Evolutionary conservation across 2,797 vertebrate genomes (phyloP).

Genomic region (Onychomys torridus): DNA sequence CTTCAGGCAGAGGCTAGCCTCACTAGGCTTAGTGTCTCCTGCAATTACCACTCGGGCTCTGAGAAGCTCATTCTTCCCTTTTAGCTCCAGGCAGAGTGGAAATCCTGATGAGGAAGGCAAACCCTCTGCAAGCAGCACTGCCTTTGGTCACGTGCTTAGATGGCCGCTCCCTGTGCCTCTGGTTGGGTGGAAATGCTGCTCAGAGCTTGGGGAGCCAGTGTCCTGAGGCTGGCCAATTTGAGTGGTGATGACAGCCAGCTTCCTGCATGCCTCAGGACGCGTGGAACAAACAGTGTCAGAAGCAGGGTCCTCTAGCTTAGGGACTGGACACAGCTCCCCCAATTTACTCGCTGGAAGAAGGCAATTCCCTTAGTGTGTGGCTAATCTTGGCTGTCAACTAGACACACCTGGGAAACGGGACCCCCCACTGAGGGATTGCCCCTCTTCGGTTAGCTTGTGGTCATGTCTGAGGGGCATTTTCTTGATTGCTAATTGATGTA

Average conservation of each 20-base stretch:
- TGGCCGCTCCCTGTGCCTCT: background rate
- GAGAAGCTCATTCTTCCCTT: conserved; percentile 34
- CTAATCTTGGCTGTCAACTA: background rate
- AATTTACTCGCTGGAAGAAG: background rate
- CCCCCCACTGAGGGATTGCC: too few relatives aligned
- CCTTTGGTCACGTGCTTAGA: background rate
- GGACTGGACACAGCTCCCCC: background rate
- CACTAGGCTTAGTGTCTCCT: conserved; percentile 77
- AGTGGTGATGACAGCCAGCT: background rate
- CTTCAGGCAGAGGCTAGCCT: conserved; percentile 82
- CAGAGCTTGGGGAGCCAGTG: background rate
- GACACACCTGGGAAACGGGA: background rate
- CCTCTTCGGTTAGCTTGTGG: background rate
- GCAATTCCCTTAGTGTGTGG: background rate
- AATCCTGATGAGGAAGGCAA: conserved; percentile 35
- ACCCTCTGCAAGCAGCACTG: conserved; percentile 44
- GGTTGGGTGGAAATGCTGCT: background rate
- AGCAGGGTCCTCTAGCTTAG: background rate
- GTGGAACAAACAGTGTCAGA: background rate
- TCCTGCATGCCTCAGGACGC: background rate
- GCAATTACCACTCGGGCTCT: conserved; percentile 52
- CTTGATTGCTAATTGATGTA: background rate
- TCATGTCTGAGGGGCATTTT: background rate
- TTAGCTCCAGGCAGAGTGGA: background rate
- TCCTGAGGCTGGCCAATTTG: background rate